Evolutionary conservation across 2,797 vertebrate species (phyloP), one percentile per base, ranked within the genome.

Genomic region (Periparus ater): DNA sequence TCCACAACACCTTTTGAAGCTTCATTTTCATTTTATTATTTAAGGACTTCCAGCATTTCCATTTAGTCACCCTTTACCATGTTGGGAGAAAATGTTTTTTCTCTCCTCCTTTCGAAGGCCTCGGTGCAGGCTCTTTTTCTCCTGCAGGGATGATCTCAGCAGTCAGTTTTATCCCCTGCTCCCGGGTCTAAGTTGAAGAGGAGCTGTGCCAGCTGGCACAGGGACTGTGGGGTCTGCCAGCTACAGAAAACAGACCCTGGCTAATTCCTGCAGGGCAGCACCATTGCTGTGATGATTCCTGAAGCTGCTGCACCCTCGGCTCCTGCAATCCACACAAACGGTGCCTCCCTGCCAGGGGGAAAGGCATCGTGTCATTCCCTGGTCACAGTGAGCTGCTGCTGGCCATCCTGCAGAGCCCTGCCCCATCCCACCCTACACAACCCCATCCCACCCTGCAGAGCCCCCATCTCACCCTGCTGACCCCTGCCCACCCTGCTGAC

Each of bases 361-460:
- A 9, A 22, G 42, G 3, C 1, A 8, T 2, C 1, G 3, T 2
- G 25, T 4, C 9, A 12, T 4, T 36, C 40, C 19, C 54, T 5
- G 32, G n/a, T 19, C 32, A 12, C 3, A 8, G 34, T 0, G 19
- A 11, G 45, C n/a, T 0, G 4, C 34, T 22, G 38, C 18, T 0
- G 3, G 40, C 40, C 40, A 40, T 10, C 36, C 36, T 36, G 36
- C 36, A 36, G 36, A 36, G 36, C 36, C 36, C 36, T 36, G 9
- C 36, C 36, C 10, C 36, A 36, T 36, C 36, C 36, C 36, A 36
- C 36, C 36, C 36, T 36, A 10, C 36, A 9, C 9, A 36, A 10
- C 36, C 36, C 36, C 36, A 36, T 36, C 36, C 36, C 36, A 36
- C 36, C 36, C 36, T 36, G 36, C 36, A 36, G 36, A 36, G 36